phyloP scores from a whole-genome alignment of 2,888 invertebrate genomes.

The Caenorhabditis zanzibari region DNA sequence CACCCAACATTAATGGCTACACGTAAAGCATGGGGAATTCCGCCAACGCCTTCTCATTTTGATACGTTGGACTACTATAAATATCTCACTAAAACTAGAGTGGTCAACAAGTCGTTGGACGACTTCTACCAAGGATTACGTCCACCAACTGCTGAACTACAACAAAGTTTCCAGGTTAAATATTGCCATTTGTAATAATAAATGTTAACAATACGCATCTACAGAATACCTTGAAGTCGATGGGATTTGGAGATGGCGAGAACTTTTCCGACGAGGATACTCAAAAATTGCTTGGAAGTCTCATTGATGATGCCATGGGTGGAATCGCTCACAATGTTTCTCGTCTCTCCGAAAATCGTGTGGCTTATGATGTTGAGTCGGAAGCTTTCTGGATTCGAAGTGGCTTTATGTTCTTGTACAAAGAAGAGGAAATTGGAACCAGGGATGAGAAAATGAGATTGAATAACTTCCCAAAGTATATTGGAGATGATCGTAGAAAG shows the following conservation, averaged over 20 bases:
- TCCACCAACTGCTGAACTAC: slow-evolving; percentile 70
- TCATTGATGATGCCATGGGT: slow-evolving; percentile 72
- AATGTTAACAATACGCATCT: background rate
- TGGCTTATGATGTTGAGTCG: slow-evolving; percentile 73
- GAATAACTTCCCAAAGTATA: slow-evolving; percentile 72
- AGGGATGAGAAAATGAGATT: slow-evolving; percentile 60
- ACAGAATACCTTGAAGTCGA: slow-evolving; percentile 39
- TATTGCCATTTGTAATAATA: no score
- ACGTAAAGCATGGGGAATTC: slow-evolving; percentile 80
- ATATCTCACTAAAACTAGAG: slow-evolving; percentile 80
- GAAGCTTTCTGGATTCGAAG: slow-evolving; percentile 83
- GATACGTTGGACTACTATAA: slow-evolving; percentile 78
- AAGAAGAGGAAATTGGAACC: slow-evolving; percentile 69
- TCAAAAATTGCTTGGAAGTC: slow-evolving; percentile 60
- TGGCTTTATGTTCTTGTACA: slow-evolving; percentile 81
- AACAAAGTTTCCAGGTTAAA: slow-evolving; percentile 51
- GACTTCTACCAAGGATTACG: slow-evolving; percentile 72
- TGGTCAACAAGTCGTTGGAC: slow-evolving; percentile 70
- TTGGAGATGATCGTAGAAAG: slow-evolving; percentile 81
- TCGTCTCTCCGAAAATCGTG: slow-evolving; percentile 69
- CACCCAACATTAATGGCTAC: slow-evolving; percentile 77
- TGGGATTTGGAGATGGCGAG: slow-evolving; percentile 50
- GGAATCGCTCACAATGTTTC: slow-evolving; percentile 69
- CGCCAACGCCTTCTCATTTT: slow-evolving; percentile 78
- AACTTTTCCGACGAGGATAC: slow-evolving; percentile 46